Evolutionary conservation across 2,113 vertebrate species (phyloP).

Genomic region (Xenopus laevis): DNA sequence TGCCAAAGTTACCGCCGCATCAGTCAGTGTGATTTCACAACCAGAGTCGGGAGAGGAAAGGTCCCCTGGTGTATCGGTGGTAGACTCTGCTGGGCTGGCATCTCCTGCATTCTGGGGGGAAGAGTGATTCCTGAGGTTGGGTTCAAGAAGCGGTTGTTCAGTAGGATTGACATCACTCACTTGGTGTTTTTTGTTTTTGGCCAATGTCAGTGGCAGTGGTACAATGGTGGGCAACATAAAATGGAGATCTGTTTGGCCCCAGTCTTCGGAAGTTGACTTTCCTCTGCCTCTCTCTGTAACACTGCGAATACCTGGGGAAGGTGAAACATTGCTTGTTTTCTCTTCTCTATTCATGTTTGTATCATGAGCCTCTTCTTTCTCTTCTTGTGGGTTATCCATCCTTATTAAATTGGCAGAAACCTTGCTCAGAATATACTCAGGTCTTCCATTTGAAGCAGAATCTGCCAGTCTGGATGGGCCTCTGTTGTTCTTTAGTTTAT

Average conservation of each 20-base stretch:
- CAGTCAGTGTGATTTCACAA: slow-evolving; percentile 68
- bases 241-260: slow-evolving; percentile 22
- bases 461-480: too few species aligned
- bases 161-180: neutral
- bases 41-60: slow-evolving; percentile 63
- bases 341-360: slow-evolving; percentile 5
- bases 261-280: slow-evolving; percentile 17
- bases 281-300: slow-evolving; percentile 1
- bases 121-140: neutral
- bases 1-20: slow-evolving; percentile 67
- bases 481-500: neutral
- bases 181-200: slow-evolving; percentile 16
- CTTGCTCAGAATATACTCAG: neutral
- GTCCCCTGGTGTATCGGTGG: slow-evolving; percentile 29
- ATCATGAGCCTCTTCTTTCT: neutral
- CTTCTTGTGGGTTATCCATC: slow-evolving; percentile 5
- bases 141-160: slow-evolving; percentile 20
- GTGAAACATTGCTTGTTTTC: neutral
- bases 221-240: slow-evolving; percentile 36
- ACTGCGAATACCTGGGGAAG: slow-evolving; percentile 12
- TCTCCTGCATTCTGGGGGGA: neutral
- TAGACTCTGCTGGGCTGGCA: slow-evolving; percentile 28
- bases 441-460: neutral
- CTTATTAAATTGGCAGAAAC: slow-evolving; percentile 16
- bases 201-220: slow-evolving; percentile 19